These are phyloP conservation scores for Oreochromis tanganicae DNA, from an alignment of 2,113 vertebrate genomes.

Conservation along the genomic window DNA sequence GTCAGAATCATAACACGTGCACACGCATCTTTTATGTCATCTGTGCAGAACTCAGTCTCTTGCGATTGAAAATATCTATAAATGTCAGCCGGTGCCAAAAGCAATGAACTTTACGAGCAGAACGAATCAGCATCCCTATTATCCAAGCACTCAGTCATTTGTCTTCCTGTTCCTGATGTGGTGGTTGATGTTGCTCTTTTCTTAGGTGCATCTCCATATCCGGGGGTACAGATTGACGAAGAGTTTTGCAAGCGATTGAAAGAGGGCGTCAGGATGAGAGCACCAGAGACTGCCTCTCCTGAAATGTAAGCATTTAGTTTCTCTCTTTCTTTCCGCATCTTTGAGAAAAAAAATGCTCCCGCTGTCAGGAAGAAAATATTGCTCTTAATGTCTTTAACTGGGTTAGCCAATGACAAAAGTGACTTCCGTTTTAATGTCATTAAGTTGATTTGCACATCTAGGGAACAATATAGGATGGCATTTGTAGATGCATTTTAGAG, in stretches of 20 bases:
- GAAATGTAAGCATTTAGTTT: slow-evolving; percentile 81
- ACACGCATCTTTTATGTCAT: not conserved
- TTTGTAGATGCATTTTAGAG: not conserved
- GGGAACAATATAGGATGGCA: not conserved
- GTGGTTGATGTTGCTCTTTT: not conserved
- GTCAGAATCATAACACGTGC: not conserved
- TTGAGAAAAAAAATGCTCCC: not conserved
- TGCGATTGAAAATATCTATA: not conserved
- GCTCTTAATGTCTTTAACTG: not conserved
- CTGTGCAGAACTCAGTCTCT: not conserved
- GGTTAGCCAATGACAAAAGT: not conserved
- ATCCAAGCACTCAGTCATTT: not conserved
- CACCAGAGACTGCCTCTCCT: slow-evolving; percentile 90
- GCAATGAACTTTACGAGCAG: not conserved
- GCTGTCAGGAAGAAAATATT: not conserved
- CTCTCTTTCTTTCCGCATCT: not conserved
- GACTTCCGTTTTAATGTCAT: not conserved
- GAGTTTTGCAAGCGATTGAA: slow-evolving; percentile 93
- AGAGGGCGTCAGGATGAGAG: slow-evolving; percentile 91
- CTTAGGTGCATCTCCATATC: slow-evolving; percentile 93
- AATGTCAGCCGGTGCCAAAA: not conserved
- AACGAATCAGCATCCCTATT: not conserved
- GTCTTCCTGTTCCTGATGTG: not conserved
- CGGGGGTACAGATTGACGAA: slow-evolving; percentile 95
- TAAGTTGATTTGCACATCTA: not conserved